Base-by-base conservation (phyloP, 2,113 vertebrate species). In the Trichomycterus rosablanca region DNA sequence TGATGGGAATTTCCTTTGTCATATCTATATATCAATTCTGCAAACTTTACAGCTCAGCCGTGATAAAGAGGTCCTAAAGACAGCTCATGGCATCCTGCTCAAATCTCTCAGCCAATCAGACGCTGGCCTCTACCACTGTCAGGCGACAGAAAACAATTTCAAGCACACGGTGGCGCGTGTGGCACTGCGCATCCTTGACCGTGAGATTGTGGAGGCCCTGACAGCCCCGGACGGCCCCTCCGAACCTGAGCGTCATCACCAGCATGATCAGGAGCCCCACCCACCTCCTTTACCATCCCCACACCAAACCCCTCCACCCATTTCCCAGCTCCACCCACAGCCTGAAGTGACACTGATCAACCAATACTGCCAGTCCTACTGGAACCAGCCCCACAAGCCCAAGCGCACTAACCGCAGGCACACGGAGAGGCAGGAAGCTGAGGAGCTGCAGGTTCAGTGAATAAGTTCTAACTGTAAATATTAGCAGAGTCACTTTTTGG, bases 111-210 rank as follows among this genome's bases (percentile, higher is more conserved):
- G 80, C 63, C 83, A 80, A 3, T 81, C 81, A 1, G 90, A 92
- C 9, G 80, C 78, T 0, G 90, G 88, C 1, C 72, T 86, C 14
- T 92, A 92, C 77, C 89, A 91, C 54, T 92, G 90, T 68, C 75
- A 88, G 14, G 88, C 85, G 73, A 91, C 89, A 0, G 90, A 92
- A 71, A 92, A 92, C 75, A 86, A 89, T 66, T 92, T 89, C 57
- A 87, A 89, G 24, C 89, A 90, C 80, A 89, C 88, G 0, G 73
- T 90, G 66, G 83, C 81, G 0, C 87, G 88, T 1, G 80, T 90
- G 60, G 80, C 81, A 0, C 74, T 92, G 37, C 83, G 84, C 8
- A 81, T 92, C 58, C 81, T 92, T 23, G 86, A 89, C 14, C 82
- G 83, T 6, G 86, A 88, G 71, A 86, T 90, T 1, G 83, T 90